phyloP scores from a whole-genome alignment of 2,888 invertebrate genomes.

The Nemoura dubitans region DNA sequence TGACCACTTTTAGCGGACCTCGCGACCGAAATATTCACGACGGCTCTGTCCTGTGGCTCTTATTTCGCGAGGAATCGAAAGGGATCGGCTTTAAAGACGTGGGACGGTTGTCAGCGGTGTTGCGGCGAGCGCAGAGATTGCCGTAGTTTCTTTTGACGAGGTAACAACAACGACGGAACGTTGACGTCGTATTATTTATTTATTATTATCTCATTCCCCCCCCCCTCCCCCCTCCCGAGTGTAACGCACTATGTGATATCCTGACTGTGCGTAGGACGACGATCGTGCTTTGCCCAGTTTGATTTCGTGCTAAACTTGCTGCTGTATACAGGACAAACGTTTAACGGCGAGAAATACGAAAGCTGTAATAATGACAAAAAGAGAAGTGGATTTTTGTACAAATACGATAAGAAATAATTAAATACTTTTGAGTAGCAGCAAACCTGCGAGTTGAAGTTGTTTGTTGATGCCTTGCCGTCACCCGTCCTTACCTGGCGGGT shows the following conservation, averaged over 20 bases:
- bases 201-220: constrained; percentile 40
- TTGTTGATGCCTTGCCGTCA: not conserved
- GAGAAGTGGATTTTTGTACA: not conserved
- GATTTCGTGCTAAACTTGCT: constrained; percentile 19
- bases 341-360: not conserved
- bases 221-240: too few species aligned
- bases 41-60: too few species aligned
- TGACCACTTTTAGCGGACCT: too few species aligned
- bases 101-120: too few species aligned
- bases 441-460: not conserved
- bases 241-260: constrained; percentile 35
- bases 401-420: constrained; percentile 8
- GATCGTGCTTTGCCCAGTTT: constrained; percentile 22
- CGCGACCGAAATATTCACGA: too few species aligned
- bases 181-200: not conserved
- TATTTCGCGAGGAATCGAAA: too few species aligned
- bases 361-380: constrained; percentile 1
- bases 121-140: too few species aligned
- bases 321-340: not conserved
- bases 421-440: constrained; percentile 19
- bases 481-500: not conserved
- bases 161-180: not conserved
- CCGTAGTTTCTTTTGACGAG: too few species aligned
- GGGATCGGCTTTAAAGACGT: too few species aligned
- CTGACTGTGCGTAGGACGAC: constrained; percentile 14